Conservation (phyloP, 1,140 invertebrate species). For the Drosophila lini region DNA sequence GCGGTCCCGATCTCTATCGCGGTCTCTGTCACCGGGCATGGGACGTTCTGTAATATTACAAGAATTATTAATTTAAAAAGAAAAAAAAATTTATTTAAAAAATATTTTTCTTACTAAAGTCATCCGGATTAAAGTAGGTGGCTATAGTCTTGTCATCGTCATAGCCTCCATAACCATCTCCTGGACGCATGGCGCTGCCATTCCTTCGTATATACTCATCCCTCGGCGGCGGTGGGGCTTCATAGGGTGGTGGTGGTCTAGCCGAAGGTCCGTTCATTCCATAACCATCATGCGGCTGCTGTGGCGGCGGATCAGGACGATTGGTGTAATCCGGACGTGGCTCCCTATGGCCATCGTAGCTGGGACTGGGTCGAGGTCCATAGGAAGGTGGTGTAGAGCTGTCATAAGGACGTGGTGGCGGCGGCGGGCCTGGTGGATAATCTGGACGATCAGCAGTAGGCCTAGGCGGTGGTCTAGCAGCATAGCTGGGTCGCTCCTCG, state of each 20-base stretch:
- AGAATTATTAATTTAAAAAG: too few species aligned
- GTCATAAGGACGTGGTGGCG: conserved; percentile 50
- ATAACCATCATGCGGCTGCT: conserved; percentile 43
- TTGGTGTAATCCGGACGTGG: conserved; percentile 75
- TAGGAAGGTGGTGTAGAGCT: conserved; percentile 51
- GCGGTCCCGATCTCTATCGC: conserved; percentile 48
- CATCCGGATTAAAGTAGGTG: conserved; percentile 82
- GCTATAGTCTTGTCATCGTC: conserved; percentile 81
- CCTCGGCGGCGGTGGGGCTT: conserved; percentile 35
- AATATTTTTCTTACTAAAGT: conserved; percentile 62
- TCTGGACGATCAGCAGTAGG: conserved; percentile 52
- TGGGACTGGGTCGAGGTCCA: conserved; percentile 55
- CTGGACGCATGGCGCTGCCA: conserved; percentile 62
- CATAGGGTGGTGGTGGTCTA: conserved; percentile 49
- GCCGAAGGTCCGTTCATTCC: conserved; percentile 46
- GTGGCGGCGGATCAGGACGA: conserved; percentile 69
- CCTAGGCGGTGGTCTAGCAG: conserved; percentile 33
- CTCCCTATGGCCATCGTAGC: conserved; percentile 56
- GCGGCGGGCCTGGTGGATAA: conserved; percentile 25
- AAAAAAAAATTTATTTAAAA: too few species aligned
- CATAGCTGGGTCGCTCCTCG: conserved; percentile 61
- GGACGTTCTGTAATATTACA: conserved; percentile 47
- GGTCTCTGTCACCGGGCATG: conserved; percentile 56
- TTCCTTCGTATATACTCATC: conserved; percentile 76
- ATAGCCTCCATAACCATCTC: conserved; percentile 58